Evolutionary conservation across 2,113 vertebrate genomes (phyloP), one percentile per base, ranked within the genome.

Genomic region (Limanda limanda): DNA sequence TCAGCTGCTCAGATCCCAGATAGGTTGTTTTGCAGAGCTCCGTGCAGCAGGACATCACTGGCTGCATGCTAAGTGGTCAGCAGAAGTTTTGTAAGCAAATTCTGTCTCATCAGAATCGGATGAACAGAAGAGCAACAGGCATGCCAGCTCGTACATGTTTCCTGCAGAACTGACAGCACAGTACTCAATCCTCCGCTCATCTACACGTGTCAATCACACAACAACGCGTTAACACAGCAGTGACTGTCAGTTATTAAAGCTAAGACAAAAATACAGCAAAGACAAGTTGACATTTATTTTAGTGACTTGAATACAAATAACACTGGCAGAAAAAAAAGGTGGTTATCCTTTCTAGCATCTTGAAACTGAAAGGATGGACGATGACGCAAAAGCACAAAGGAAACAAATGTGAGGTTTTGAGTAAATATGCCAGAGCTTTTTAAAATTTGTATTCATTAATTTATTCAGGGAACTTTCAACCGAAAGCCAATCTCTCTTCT

Each of bases 21-120:
- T 55, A 57, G 47, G 63, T 62, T 51, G 60, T 63, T 75, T 17
- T 78, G 58, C 58, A 6, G 68, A 76, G 42, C 58, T 25, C 78
- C 18, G 42, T 52, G 69, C 37, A 47, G 61, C 57, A 35, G 37
- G 18, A 72, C 66, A 5, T 37, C 65, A 20, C 42, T 1, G 31
- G 37, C 56, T 76, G 74, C 70, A 79, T 76, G 65, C 65, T 71
- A 68, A 84, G 69, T 58, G 75, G 74, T 71, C 71, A 61, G n/a
- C 25, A 31, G 52, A 57, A 24, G 5, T 42, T 64, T 70, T 35
- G 56, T 18, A 14, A 55, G 61, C 68, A 62, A 25, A 5, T 52
- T 40, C 61, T 47, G 52, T 79, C 68, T 71, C n/a, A 24, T 72
- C 37, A 55, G 25, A 76, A 71, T 73, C 60, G 74, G 18, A 68